phyloP scores from a whole-genome alignment of 1,140 invertebrate genomes.

The Rhyacophila brunnea region DNA sequence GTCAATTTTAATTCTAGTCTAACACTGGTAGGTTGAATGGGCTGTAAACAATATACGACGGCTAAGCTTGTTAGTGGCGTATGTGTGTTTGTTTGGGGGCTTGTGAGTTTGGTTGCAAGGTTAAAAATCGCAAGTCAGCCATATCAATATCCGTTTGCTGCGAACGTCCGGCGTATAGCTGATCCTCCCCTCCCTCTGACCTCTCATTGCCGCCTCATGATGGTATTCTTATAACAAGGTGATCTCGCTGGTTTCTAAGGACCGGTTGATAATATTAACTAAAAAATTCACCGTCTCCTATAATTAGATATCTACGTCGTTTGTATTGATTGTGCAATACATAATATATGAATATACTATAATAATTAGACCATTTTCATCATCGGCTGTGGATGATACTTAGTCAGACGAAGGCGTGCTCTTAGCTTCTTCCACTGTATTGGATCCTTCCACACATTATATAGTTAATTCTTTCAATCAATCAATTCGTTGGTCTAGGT shows the following conservation, averaged over 20 bases:
- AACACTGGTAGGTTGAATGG: neutral
- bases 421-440: too few relatives aligned
- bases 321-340: neutral
- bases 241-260: too few relatives aligned
- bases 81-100: neutral
- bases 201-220: neutral
- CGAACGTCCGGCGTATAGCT: constrained; percentile 6
- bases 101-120: neutral
- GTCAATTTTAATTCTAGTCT: too few relatives aligned
- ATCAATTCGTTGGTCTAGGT: too few relatives aligned
- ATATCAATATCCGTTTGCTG: constrained; percentile 27
- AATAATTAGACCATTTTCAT: too few relatives aligned
- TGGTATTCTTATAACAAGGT: too few relatives aligned
- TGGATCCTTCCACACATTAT: too few relatives aligned
- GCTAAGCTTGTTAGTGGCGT: neutral
- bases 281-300: neutral
- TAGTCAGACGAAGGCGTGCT: too few relatives aligned
- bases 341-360: neutral
- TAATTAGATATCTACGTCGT: neutral
- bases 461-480: too few relatives aligned
- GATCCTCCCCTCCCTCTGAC: constrained; percentile 9
- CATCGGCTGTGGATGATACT: too few relatives aligned
- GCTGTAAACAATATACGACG: too few relatives aligned
- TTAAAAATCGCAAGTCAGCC: constrained; percentile 31
- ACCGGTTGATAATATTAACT: neutral